Evolutionary conservation across 1,140 invertebrate species (phyloP).

Genomic region (Wiebesia pumilae): DNA sequence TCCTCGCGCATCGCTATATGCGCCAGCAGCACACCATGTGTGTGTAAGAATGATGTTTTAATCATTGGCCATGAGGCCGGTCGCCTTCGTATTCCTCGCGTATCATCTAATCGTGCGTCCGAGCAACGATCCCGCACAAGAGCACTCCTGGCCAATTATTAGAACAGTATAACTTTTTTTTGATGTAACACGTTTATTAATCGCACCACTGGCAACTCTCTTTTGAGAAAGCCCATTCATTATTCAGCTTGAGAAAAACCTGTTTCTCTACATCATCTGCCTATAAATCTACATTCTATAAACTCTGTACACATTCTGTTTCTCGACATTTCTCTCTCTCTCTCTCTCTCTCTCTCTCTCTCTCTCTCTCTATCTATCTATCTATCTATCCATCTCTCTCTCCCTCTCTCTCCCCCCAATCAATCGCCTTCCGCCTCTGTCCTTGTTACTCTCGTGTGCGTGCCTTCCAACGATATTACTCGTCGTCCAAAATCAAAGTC

Average conservation of each 20-base stretch:
- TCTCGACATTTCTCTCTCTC: neutral
- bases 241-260: constrained; percentile 40
- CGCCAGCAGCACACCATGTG: neutral
- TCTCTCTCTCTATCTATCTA: neutral
- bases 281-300: constrained; percentile 26
- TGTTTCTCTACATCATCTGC: neutral
- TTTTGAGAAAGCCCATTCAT: constrained; percentile 21
- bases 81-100: no score
- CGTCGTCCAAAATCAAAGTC: neutral
- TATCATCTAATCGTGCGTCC: no score
- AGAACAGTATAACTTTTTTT: neutral
- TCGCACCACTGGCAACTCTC: neutral
- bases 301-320: constrained; percentile 30
- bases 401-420: neutral
- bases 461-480: neutral
- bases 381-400: constrained; percentile 1
- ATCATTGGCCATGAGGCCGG: neutral
- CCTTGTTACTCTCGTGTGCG: neutral
- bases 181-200: constrained; percentile 36
- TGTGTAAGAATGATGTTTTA: neutral
- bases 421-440: no score
- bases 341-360: constrained; percentile 23
- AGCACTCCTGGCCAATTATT: neutral
- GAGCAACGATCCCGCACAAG: no score
- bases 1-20: neutral